phyloP scores from a whole-genome alignment of 2,113 vertebrate species.

The Bombycilla garrulus region DNA sequence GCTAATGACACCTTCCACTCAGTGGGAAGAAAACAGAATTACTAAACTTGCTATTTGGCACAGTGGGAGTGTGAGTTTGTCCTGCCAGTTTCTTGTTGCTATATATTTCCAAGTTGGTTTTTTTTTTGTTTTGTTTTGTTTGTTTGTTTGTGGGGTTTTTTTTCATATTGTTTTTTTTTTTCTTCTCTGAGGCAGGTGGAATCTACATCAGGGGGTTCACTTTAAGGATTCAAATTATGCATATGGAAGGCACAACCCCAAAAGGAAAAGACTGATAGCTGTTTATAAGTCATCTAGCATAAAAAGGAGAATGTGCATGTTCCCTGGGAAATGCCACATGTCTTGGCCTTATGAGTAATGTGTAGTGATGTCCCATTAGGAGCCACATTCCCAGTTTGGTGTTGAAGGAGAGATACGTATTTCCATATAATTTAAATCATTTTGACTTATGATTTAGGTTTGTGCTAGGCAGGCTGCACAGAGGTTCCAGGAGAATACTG shows the following conservation, averaged over 20 bases:
- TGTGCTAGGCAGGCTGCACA: background rate
- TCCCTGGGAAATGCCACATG: constrained; percentile 35
- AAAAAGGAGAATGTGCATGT: background rate
- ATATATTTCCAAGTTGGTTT: constrained; percentile 35
- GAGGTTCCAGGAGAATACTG: background rate
- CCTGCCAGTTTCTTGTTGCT: constrained; percentile 62
- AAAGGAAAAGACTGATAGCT: background rate
- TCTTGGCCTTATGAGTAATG: constrained; percentile 38
- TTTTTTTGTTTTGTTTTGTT: background rate
- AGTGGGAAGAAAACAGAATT: constrained; percentile 59
- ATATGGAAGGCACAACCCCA: background rate
- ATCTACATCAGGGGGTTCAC: background rate
- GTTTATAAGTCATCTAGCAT: background rate
- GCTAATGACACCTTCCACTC: constrained; percentile 60
- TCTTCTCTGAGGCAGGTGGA: background rate
- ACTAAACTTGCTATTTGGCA: constrained; percentile 67
- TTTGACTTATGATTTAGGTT: background rate
- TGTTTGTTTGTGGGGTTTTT: no score
- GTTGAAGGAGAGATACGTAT: constrained; percentile 29
- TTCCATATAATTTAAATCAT: constrained; percentile 42
- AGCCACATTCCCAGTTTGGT: background rate
- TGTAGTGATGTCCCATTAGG: background rate
- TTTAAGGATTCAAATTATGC: background rate
- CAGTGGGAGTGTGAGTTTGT: constrained; percentile 60
- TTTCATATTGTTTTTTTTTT: background rate